phyloP scores from a whole-genome alignment of 2,888 invertebrate species.

The Cephus pulcher region DNA sequence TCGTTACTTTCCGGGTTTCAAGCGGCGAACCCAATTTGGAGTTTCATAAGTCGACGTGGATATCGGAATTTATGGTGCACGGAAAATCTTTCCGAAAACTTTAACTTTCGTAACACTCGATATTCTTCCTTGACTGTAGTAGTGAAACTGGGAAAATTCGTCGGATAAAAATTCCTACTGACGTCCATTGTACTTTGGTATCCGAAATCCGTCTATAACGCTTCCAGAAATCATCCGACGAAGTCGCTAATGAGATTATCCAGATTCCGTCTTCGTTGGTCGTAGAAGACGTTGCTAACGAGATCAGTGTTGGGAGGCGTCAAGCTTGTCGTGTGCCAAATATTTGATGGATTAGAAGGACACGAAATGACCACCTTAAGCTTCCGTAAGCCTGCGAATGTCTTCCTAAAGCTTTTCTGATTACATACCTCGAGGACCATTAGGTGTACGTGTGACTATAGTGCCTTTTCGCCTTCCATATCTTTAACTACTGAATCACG shows the following conservation, averaged over 20 bases:
- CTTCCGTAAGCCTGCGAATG: background rate
- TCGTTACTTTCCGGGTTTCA: conserved; percentile 6
- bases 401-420: background rate
- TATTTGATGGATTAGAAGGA: background rate
- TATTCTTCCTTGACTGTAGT: background rate
- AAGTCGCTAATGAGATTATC: background rate
- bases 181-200: background rate
- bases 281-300: background rate
- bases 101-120: background rate
- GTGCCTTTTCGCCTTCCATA: background rate
- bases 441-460: background rate
- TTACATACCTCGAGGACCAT: background rate
- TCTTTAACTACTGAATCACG: background rate
- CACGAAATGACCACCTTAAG: background rate
- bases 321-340: background rate
- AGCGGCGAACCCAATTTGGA: background rate
- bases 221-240: background rate
- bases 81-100: background rate
- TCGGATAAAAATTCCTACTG: background rate
- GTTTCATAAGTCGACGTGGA: background rate
- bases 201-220: background rate
- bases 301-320: background rate
- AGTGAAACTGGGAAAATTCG: background rate
- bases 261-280: background rate
- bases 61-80: background rate